phyloP scores from a whole-genome alignment of 2,888 invertebrate species.

The Cynaeus angustus region DNA sequence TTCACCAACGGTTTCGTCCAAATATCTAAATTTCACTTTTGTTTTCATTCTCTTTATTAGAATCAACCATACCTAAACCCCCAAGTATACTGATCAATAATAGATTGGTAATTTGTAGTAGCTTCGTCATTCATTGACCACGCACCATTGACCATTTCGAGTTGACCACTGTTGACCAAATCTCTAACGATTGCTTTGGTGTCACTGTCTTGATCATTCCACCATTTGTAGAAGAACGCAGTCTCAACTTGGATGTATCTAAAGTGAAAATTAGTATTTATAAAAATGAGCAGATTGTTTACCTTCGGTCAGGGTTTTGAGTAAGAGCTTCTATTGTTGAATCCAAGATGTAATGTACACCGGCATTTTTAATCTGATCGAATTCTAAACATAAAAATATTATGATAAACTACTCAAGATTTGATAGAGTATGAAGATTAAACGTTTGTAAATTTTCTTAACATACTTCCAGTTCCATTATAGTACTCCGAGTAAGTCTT shows the following conservation, averaged over 20 bases:
- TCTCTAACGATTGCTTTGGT: slow-evolving; percentile 74
- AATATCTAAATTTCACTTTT: slow-evolving; percentile 7
- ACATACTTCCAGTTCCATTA: slow-evolving; percentile 74
- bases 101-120: slow-evolving; percentile 79
- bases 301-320: slow-evolving; percentile 81
- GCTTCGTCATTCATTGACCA: slow-evolving; percentile 80
- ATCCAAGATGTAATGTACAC: slow-evolving; percentile 89
- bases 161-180: slow-evolving; percentile 76
- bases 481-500: slow-evolving; percentile 93
- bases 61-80: slow-evolving; percentile 25
- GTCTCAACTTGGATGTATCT: slow-evolving; percentile 89
- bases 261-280: slow-evolving; percentile 9
- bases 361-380: slow-evolving; percentile 15
- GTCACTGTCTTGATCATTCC: slow-evolving; percentile 78
- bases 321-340: slow-evolving; percentile 84
- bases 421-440: too few species aligned
- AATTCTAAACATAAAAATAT: too few species aligned
- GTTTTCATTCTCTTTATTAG: slow-evolving; percentile 22
- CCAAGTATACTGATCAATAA: slow-evolving; percentile 80
- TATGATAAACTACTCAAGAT: background rate
- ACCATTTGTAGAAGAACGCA: slow-evolving; percentile 88
- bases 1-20: slow-evolving; percentile 78
- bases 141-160: slow-evolving; percentile 77
- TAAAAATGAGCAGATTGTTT: slow-evolving; percentile 33
- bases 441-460: background rate